A percentile compares a stretch with the other conserved stretches of the same genome.
Evolutionary conservation across 2,888 invertebrate species (phyloP).

Genomic region (Elysia crispata): DNA sequence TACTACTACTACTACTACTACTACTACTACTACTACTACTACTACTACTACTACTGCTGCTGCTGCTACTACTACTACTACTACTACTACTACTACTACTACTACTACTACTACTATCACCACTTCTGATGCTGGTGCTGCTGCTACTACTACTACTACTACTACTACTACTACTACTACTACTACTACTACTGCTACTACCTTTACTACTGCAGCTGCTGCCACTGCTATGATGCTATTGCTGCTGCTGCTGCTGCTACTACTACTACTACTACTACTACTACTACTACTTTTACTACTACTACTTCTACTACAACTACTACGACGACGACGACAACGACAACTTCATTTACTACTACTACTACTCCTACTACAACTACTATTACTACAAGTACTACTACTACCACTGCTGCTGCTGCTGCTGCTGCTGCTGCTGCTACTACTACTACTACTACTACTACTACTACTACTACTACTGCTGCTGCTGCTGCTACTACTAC

Average conservation of each 20-base stretch:
- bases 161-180: constrained; percentile 31
- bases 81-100: constrained; percentile 9
- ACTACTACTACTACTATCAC: no score
- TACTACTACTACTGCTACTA: constrained; percentile 27
- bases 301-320: no score
- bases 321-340: no score
- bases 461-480: background rate
- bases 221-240: no score
- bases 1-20: constrained; percentile 25
- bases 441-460: background rate
- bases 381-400: background rate
- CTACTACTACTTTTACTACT: no score
- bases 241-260: no score
- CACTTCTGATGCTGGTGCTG: no score
- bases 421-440: background rate
- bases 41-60: constrained; percentile 19
- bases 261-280: no score
- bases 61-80: constrained; percentile 3
- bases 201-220: no score
- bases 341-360: no score
- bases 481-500: background rate
- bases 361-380: no score
- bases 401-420: background rate
- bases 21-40: constrained; percentile 21
- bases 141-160: constrained; percentile 34